Percentiles rank a stretch among this genome's conserved stretches.
These are phyloP conservation scores for Choloepus hoffmanni DNA, from an alignment of 2,113 vertebrate genomes.

Conservation along the genomic window DNA sequence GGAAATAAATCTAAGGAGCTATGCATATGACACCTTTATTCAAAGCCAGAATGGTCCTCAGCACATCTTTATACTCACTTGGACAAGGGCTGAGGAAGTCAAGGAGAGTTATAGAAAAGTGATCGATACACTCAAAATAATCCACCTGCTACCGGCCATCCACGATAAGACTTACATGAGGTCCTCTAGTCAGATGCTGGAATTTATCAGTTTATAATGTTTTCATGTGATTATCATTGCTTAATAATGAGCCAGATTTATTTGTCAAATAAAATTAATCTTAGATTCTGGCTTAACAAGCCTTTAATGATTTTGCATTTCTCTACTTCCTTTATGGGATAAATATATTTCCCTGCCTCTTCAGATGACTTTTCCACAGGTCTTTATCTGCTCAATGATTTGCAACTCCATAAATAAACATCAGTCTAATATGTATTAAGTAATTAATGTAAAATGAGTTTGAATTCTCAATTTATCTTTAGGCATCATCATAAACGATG, in stretches of 20 bases:
- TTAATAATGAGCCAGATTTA: background rate
- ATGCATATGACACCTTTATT: background rate
- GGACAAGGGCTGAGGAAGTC: background rate
- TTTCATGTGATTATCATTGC: background rate
- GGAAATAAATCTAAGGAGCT: background rate
- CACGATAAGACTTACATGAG: background rate
- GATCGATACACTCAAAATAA: background rate
- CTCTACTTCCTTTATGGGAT: background rate
- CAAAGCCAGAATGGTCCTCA: background rate
- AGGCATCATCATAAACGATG: background rate
- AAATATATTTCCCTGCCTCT: background rate
- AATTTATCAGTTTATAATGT: background rate
- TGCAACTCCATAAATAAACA: conserved; percentile 51
- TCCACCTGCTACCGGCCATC: background rate
- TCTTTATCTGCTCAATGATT: conserved; percentile 47
- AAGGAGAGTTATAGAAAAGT: background rate
- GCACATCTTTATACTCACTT: background rate
- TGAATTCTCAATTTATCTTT: background rate
- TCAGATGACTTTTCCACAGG: background rate
- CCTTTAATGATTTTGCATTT: conserved; percentile 22
- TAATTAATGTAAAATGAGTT: conserved; percentile 54
- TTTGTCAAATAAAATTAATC: conserved; percentile 1
- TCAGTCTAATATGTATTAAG: conserved; percentile 7
- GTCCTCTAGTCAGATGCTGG: background rate
- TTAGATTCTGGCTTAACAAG: background rate